phyloP scores from a whole-genome alignment of 2,797 vertebrate genomes.

The Phalloptychus januarius region DNA sequence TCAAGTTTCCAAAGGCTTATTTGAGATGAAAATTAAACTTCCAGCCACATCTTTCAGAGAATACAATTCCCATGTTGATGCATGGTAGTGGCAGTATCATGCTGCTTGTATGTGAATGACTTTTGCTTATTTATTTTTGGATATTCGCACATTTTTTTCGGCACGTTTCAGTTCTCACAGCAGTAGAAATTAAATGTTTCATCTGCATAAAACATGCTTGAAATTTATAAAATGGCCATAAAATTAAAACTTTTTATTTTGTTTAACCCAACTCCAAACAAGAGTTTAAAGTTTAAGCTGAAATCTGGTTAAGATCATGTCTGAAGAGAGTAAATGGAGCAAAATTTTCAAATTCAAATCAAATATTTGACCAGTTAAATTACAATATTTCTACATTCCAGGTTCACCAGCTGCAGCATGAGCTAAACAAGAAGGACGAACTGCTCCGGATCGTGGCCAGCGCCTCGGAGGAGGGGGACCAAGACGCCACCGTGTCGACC shows the following conservation, averaged over 20 bases:
- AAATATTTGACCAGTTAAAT: background rate
- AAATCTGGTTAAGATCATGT: no score
- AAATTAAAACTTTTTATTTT: no score
- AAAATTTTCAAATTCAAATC: background rate
- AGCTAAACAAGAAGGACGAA: slow-evolving; percentile 94
- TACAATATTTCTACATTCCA: slow-evolving; percentile 50
- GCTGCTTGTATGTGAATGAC: background rate
- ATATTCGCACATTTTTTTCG: background rate
- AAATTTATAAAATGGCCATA: no score
- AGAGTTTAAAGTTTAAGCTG: background rate
- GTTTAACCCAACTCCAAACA: no score
- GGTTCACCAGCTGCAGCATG: slow-evolving; percentile 97
- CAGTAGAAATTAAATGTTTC: background rate
- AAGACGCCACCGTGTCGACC: slow-evolving; percentile 90
- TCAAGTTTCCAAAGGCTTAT: no score
- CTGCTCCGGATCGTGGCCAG: slow-evolving; percentile 92
- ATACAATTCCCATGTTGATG: background rate
- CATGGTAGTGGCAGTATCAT: background rate
- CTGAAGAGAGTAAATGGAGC: no score
- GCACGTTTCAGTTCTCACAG: background rate
- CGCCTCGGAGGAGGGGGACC: slow-evolving; percentile 94
- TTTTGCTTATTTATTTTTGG: background rate
- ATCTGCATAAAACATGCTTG: background rate
- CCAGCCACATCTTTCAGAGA: background rate
- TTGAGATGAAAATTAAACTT: no score